Evolutionary conservation across 2,888 invertebrate species (phyloP).

Genomic region (Mythimna loreyi): DNA sequence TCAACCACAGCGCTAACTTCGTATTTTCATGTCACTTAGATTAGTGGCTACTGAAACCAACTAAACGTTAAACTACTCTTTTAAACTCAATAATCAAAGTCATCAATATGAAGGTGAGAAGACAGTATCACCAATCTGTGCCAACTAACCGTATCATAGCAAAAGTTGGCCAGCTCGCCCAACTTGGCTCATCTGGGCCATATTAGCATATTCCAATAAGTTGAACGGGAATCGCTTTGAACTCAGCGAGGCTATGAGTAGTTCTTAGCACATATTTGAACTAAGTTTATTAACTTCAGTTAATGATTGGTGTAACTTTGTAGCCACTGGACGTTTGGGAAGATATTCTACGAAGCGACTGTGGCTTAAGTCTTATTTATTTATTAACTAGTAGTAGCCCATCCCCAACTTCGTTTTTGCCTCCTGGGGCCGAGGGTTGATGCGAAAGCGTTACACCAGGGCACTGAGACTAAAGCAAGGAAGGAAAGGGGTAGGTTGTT

Average conservation of each 20-base stretch:
- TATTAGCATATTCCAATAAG: conserved; percentile 67
- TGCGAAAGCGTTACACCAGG: no score
- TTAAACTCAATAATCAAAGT: conserved; percentile 30
- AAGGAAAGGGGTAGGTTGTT: no score
- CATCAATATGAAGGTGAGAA: conserved; percentile 39
- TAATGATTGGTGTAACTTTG: conserved; percentile 18
- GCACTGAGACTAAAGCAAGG: no score
- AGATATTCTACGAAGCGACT: not conserved
- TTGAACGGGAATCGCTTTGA: conserved; percentile 43
- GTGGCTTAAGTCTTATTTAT: no score
- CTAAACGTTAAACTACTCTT: not conserved
- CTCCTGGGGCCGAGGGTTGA: no score
- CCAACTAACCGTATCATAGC: conserved; percentile 27
- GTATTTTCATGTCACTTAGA: no score
- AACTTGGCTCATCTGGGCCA: conserved; percentile 56
- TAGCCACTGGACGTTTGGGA: not conserved
- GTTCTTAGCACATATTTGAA: conserved; percentile 52
- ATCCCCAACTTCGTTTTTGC: no score
- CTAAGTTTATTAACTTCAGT: conserved; percentile 25
- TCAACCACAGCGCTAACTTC: no score
- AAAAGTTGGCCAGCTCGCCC: conserved; percentile 57
- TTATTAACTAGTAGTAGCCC: no score
- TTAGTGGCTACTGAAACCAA: not conserved
- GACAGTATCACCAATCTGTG: conserved; percentile 41
- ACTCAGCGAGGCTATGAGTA: conserved; percentile 31